phyloP scores from a whole-genome alignment of 2,113 vertebrate species.

The Strix aluco region DNA sequence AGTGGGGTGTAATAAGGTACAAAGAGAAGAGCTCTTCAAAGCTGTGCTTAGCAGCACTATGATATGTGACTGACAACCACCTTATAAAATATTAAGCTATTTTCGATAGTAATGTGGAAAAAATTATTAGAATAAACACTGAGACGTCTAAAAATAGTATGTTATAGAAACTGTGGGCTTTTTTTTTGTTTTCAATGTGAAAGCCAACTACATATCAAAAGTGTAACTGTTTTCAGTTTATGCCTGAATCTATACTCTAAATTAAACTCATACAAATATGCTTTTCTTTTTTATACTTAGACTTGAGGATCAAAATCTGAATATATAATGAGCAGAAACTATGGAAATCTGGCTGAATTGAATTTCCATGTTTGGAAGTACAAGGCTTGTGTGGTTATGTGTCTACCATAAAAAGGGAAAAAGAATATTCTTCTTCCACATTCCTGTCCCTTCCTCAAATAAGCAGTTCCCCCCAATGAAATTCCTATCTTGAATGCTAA shows the following conservation, averaged over 20 bases:
- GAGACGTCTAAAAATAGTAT: conserved; percentile 37
- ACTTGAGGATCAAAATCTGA: conserved; percentile 16
- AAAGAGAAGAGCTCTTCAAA: conserved; percentile 37
- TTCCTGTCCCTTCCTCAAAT: neutral
- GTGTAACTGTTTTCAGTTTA: conserved; percentile 19
- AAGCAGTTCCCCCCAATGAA: neutral
- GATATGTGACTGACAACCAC: conserved; percentile 21
- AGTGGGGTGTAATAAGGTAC: neutral
- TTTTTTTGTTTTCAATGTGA: neutral
- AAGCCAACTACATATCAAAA: conserved; percentile 35
- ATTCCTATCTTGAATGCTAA: neutral
- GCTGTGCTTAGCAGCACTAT: neutral
- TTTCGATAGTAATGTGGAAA: conserved; percentile 40
- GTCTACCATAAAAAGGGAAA: conserved; percentile 28
- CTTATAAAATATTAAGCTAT: conserved; percentile 41
- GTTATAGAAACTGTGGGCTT: neutral
- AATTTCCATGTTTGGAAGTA: conserved; percentile 54
- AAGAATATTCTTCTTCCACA: neutral
- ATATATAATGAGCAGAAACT: conserved; percentile 3
- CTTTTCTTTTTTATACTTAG: conserved; percentile 40
- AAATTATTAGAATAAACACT: conserved; percentile 33
- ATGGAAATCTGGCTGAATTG: conserved; percentile 1
- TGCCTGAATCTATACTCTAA: conserved; percentile 17
- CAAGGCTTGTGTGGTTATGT: neutral
- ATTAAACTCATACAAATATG: conserved; percentile 34